A percentile compares a stretch with the other conserved stretches of the same genome.
These are phyloP conservation scores for Campoplex capitator DNA, from an alignment of 2,888 invertebrate genomes.

Conservation along the genomic window DNA sequence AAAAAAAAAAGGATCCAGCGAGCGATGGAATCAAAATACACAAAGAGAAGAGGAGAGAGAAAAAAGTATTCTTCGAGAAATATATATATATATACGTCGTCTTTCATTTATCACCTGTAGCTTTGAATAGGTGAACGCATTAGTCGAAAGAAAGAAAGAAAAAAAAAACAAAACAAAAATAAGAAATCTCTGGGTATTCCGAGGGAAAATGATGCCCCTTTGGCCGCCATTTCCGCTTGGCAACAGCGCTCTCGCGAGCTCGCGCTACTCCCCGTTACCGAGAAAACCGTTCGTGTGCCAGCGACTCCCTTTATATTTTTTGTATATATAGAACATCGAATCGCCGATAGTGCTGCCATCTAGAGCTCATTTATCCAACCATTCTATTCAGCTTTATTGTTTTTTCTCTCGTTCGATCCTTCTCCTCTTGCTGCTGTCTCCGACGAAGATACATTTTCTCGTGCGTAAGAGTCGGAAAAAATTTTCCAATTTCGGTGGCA, in stretches of 20 bases:
- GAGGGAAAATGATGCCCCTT: slow-evolving; percentile 71
- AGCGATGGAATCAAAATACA: neutral
- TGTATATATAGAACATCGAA: slow-evolving; percentile 2
- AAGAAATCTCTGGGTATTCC: slow-evolving; percentile 47
- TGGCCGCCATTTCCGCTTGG: slow-evolving; percentile 81
- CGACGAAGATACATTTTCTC: neutral
- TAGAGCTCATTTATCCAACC: slow-evolving; percentile 21
- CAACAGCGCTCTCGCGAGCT: slow-evolving; percentile 77
- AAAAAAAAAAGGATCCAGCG: neutral
- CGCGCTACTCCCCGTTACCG: slow-evolving; percentile 18
- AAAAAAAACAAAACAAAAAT: slow-evolving; percentile 14
- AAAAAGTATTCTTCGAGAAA: neutral
- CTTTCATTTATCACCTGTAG: neutral
- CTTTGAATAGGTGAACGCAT: neutral
- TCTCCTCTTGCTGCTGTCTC: neutral
- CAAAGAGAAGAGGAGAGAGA: slow-evolving; percentile 1
- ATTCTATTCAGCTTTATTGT: slow-evolving; percentile 22
- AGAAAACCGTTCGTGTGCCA: slow-evolving; percentile 22
- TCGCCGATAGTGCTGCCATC: slow-evolving; percentile 24
- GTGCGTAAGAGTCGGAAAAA: neutral
- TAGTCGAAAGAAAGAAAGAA: slow-evolving; percentile 15
- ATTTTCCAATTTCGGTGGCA: neutral
- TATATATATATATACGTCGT: neutral
- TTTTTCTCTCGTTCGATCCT: neutral
- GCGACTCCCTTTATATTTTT: slow-evolving; percentile 27